Base-by-base conservation (phyloP, 2,888 invertebrate genomes). In the Salpingus planirostris region DNA sequence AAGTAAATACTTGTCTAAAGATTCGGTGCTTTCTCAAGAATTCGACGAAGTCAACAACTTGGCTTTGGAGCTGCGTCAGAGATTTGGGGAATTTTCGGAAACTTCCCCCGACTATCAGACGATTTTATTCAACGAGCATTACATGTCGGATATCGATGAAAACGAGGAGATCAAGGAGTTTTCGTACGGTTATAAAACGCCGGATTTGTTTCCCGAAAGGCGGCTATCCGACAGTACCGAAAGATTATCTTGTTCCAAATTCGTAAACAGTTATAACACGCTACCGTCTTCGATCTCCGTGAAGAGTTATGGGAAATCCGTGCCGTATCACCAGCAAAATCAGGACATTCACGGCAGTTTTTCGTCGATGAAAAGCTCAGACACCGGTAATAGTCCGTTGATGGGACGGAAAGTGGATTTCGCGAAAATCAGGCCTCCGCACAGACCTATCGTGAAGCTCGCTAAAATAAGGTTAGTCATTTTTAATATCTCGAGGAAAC, bases 81-180 rank as follows among this genome's bases (percentile, higher is more conserved):
- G 50, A 34, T 58, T 54, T 38, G 42, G 46, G 3, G 50, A 51
- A n/a, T 43, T 36, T 15, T 21, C 15, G 8, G 29, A 35, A 13
- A 31, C 36, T 3, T 51, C 51, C 2, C 56, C 56, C 1, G 56
- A 56, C 27, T 54, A 55, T 27, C 54, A 52, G 27, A 54, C 39
- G 26, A 46, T 58, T 1, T 60, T 52, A 38, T 58, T 52, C 37
- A 64, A 62, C 36, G 64, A 64, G 24, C 62, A 63, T 36, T 64
- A 63, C 46, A 64, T 64, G 41, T 63, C 62, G 5, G 64, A 64
- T 35, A 64, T 64, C 26, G 64, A 64, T 36, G 64, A 64, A 44
- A 62, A 63, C 36, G 63, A 63, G 42, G 62, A 62, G 33, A 59
- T 60, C 15, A 62, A 57, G 36, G 49, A 60, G 33, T 61, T 64